Evolutionary conservation across 2,797 vertebrate genomes (phyloP), one percentile per base, ranked within the genome.

Genomic region (Gymnopithys bicolor): DNA sequence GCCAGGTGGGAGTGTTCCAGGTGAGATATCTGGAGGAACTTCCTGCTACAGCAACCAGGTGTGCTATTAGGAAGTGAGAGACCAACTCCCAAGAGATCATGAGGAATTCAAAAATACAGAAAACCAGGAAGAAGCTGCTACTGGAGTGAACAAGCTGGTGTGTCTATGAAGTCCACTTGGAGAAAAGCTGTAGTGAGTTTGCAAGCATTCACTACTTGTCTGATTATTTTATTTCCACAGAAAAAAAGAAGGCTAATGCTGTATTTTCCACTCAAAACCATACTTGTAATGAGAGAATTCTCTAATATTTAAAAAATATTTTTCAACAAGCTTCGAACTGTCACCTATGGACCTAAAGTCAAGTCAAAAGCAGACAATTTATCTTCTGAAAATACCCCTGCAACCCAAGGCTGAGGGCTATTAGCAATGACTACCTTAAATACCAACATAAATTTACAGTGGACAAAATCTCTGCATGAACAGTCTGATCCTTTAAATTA

Each of bases 41-140:
- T 93, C 87, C 93, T 81, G 89, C 73, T 73, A 63, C 85, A 91
- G 73, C 58, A 59, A n/a, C 68, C 62, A 33, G 55, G 58, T 70
- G 59, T 13, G 19, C 58, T 37, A 15, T 32, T 22, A 79, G 82
- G 60, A 84, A 94, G 49, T 35, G 91, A 80, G 59, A 74, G 71
- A 73, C 7, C 59, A 89, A 30, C 9, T 84, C 68, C 69, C 69
- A 59, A 8, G 78, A 66, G 74, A 80, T 30, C 51, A 22, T 0
- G 1, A 33, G 68, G 48, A 77, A 79, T 67, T 89, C 46, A 79
- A 68, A 79, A 67, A 30, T 18, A 59, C 2, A 5, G 80, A 39
- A 27, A 70, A 64, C 51, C 58, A n/a, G 67, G 48, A 63, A 82
- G 67, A 87, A 92, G 39, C 35, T 85, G 63, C 39, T 48, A 62